Evolutionary conservation across 2,797 vertebrate species (phyloP), one percentile per base, ranked within the genome.

Genomic region (Hafferia zeledoni): DNA sequence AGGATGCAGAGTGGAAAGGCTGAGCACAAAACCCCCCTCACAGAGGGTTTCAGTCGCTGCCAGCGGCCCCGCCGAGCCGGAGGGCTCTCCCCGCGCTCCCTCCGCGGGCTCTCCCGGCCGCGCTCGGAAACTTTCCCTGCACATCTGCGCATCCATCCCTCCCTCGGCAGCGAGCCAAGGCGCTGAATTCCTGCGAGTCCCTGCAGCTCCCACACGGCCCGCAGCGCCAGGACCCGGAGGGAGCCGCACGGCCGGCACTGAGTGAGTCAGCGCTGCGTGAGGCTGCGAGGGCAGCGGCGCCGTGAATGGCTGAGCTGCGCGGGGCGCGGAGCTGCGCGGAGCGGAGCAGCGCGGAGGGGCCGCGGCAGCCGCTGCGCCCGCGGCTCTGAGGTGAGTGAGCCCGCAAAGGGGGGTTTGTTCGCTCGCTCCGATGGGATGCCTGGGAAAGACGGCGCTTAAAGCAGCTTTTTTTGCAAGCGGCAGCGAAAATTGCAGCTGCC

Each of bases 141-240:
- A 97, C 97, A 97, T 98, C 97, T 98, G 97, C 94, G 97, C 97
- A 97, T 96, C 97, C 96, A 97, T 96, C 19, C 95, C 92, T 74
- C 91, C 92, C 96, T 95, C 95, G 97, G 97, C 82, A 91, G 72
- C 79, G 35, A 68, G 96, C 97, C 91, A 96, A 87, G 35, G 46
- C n/a, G 49, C 82, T 16, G 85, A 60, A 82, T 93, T 93, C 94
- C 83, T 91, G 52, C 95, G 88, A 94, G 94, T 60, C 96, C 46
- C 27, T 67, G 93, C 94, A 88, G 96, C 92, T 94, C 96, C 92
- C 93, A 80, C 75, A 71, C 81, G 70, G 90, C 87, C 87, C 63
- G 37, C 93, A 95, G 96, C 96, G 65, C 96, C 95, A 96, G 96
- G 96, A 97, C 96, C 96, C 96, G 92, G 92, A 61, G 95, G 96